A percentile compares a stretch with the other conserved stretches of the same genome.
phyloP scores from a whole-genome alignment of 2,113 vertebrate genomes.

The Silurus asotus region DNA sequence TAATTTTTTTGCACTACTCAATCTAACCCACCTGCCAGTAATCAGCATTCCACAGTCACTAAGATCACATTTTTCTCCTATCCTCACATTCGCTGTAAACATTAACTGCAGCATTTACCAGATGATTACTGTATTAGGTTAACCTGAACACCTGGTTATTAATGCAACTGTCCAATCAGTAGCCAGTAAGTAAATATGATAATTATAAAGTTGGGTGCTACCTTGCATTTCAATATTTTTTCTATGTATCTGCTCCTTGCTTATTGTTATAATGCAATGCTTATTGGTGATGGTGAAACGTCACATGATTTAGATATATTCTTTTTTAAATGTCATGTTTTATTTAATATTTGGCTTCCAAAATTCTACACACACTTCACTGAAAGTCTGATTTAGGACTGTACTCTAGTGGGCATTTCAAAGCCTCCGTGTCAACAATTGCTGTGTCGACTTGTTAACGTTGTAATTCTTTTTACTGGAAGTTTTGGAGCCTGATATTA shows the following conservation, averaged over 20 bases:
- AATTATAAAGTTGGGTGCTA: background rate
- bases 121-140: too few relatives aligned
- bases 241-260: too few relatives aligned
- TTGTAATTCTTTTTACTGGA: slow-evolving; percentile 42
- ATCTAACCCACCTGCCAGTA: background rate
- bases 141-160: too few relatives aligned
- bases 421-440: slow-evolving; percentile 5
- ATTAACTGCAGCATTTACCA: background rate
- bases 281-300: too few relatives aligned
- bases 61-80: background rate
- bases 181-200: background rate
- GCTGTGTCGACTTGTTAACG: slow-evolving; percentile 19
- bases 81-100: background rate
- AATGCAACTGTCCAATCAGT: background rate
- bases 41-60: background rate
- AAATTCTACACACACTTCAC: background rate
- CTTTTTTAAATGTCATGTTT: too few relatives aligned
- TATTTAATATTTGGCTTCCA: too few relatives aligned
- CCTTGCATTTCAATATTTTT: background rate
- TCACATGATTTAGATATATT: too few relatives aligned
- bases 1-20: background rate
- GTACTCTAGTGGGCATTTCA: slow-evolving; percentile 18
- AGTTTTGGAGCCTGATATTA: slow-evolving; percentile 26
- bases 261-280: too few relatives aligned
- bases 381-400: background rate